These are phyloP conservation scores for Diglossa cyanea DNA, from an alignment of 2,797 vertebrate species.

Conservation along the genomic window DNA sequence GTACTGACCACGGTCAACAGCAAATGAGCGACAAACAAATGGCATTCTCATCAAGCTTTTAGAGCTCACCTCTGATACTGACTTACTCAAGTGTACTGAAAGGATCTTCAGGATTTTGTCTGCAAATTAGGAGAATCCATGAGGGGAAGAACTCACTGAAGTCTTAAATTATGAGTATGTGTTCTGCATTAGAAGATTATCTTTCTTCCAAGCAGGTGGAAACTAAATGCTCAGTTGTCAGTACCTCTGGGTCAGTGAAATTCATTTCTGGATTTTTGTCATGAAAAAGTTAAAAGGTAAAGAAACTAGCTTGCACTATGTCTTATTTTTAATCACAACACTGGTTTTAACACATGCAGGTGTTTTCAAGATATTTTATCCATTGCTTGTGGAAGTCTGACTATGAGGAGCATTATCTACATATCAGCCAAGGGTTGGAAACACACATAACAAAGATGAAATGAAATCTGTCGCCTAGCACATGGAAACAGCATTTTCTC, in stretches of 20 bases:
- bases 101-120: not conserved
- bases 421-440: not conserved
- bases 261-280: not conserved
- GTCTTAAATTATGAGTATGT: not conserved
- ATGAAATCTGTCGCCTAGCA: not conserved
- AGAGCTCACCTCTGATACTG: not conserved
- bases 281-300: not conserved
- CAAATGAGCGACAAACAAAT: not conserved
- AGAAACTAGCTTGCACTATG: not conserved
- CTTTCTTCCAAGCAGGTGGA: not conserved
- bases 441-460: not conserved
- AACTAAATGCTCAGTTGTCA: not conserved
- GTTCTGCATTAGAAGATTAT: not conserved
- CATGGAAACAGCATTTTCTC: not conserved
- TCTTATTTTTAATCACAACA: not conserved
- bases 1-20: not conserved
- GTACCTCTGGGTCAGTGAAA: not conserved
- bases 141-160: not conserved
- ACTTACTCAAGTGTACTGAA: not conserved
- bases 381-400: not conserved
- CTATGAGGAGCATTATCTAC: not conserved
- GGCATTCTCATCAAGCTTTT: not conserved
- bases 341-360: fast-evolving
- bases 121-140: not conserved
- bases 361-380: not conserved